phyloP scores from a whole-genome alignment of 2,797 vertebrate species.

The Enteromius argenteus region DNA sequence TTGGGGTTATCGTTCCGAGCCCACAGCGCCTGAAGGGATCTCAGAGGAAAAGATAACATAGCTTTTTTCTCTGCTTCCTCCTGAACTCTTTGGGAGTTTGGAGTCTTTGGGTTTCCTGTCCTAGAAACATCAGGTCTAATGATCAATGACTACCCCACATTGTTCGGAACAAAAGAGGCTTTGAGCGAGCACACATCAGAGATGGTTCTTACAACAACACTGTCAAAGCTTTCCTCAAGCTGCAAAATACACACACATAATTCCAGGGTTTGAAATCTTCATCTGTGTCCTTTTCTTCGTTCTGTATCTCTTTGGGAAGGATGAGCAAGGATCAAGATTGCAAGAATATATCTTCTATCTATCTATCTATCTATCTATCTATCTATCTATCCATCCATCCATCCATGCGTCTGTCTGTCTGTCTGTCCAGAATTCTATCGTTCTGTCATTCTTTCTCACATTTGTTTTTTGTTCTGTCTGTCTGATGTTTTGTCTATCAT shows the following conservation, averaged over 20 bases:
- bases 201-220: conserved; percentile 41
- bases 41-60: conserved; percentile 35
- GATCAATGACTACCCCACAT: conserved; percentile 40
- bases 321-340: not conserved
- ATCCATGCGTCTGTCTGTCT: not conserved
- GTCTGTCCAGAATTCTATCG: not conserved
- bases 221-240: conserved; percentile 44
- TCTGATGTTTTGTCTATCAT: not conserved
- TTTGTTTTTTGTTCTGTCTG: not conserved
- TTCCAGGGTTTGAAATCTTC: conserved; percentile 56
- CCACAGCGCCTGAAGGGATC: conserved; percentile 26
- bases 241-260: conserved; percentile 11
- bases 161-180: conserved; percentile 54
- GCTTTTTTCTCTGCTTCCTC: conserved; percentile 31
- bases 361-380: not conserved
- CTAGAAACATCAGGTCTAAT: conserved; percentile 52
- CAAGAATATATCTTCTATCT: not conserved
- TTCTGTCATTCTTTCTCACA: not conserved
- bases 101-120: conserved; percentile 53
- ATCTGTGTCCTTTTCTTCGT: conserved; percentile 29
- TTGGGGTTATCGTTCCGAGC: conserved; percentile 23
- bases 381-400: not conserved
- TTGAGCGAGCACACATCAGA: conserved; percentile 55
- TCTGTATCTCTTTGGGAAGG: conserved; percentile 10
- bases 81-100: conserved; percentile 32